Percentiles rank a stretch among this genome's conserved stretches.
These are phyloP conservation scores for Erannis defoliaria DNA, from an alignment of 2,888 invertebrate genomes.

Conservation along the genomic window DNA sequence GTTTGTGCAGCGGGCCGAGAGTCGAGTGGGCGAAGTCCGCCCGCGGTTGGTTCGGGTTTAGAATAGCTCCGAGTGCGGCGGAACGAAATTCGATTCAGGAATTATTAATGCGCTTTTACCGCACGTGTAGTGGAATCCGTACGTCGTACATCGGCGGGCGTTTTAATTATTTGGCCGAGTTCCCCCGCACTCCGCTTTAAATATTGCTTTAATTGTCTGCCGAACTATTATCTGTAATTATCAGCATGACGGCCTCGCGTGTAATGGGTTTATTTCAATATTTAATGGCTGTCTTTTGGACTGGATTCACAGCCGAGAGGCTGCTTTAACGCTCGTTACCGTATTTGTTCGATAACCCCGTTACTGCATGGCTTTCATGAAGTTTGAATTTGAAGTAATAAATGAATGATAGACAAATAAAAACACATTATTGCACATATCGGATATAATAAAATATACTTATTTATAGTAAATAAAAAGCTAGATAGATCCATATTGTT, in stretches of 20 bases:
- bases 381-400: no score
- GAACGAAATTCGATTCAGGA: slow-evolving; percentile 50
- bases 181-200: slow-evolving; percentile 34
- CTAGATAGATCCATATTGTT: no score
- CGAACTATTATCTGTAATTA: slow-evolving; percentile 39
- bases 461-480: no score
- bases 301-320: slow-evolving; percentile 1
- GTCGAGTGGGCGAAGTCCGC: background rate
- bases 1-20: slow-evolving; percentile 5
- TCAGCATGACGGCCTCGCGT: slow-evolving; percentile 32
- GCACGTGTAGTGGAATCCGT: slow-evolving; percentile 31
- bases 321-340: slow-evolving; percentile 11
- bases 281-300: slow-evolving; percentile 31
- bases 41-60: slow-evolving; percentile 8
- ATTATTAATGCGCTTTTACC: slow-evolving; percentile 46
- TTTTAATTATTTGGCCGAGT: slow-evolving; percentile 43
- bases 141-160: slow-evolving; percentile 31
- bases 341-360: background rate
- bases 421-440: no score
- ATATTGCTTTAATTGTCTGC: slow-evolving; percentile 45
- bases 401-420: no score
- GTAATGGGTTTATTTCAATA: slow-evolving; percentile 40
- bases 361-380: background rate
- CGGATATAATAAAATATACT: no score
- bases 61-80: slow-evolving; percentile 21